A percentile compares a stretch with the other conserved stretches of the same genome.
These are phyloP conservation scores for Leptinotarsa rubiginosa DNA, from an alignment of 2,888 invertebrate species.

Conservation along the genomic window DNA sequence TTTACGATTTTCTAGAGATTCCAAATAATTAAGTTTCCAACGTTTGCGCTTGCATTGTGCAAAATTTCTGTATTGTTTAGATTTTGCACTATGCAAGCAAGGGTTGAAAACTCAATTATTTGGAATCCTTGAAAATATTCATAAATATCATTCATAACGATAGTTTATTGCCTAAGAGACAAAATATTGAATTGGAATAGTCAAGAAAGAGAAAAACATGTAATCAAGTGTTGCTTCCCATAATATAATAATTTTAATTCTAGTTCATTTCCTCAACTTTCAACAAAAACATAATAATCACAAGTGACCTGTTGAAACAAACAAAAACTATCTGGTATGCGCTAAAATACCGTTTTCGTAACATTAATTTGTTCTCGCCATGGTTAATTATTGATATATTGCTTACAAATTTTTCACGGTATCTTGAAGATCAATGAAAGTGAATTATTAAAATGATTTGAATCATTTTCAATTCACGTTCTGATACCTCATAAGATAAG, in stretches of 20 bases:
- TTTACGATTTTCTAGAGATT: no score
- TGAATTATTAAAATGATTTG: not conserved
- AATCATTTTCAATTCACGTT: not conserved
- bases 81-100: no score
- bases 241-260: not conserved
- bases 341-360: not conserved
- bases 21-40: no score
- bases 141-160: no score
- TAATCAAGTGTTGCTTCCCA: no score
- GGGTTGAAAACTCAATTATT: no score
- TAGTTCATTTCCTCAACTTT: not conserved
- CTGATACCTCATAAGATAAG: not conserved
- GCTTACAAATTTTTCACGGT: constrained; percentile 1
- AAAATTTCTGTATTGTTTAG: no score
- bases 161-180: no score
- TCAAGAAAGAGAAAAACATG: no score
- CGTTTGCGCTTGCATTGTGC: no score
- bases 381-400: not conserved
- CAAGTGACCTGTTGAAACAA: not conserved
- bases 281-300: not conserved
- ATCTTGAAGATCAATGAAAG: constrained; percentile 5
- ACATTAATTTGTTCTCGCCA: not conserved
- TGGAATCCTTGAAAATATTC: no score
- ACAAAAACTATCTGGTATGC: not conserved
- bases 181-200: no score